Percentiles rank a stretch among this genome's conserved stretches.
Conservation (phyloP, 2,113 vertebrate genomes). For the Theristicus caerulescens region DNA sequence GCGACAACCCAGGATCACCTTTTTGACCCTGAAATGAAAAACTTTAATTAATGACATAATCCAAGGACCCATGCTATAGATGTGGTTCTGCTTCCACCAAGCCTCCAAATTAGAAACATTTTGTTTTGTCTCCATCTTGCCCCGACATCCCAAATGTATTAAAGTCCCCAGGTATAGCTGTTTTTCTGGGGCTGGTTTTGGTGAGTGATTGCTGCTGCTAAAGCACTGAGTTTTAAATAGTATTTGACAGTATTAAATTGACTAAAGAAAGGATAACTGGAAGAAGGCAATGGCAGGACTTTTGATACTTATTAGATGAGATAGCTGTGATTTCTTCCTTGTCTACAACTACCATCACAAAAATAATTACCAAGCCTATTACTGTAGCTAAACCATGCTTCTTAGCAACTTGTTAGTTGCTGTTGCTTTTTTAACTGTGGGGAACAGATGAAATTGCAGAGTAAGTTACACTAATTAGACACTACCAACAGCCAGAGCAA, state of each 20-base stretch:
- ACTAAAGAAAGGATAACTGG: constrained; percentile 19
- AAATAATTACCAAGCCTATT: constrained; percentile 50
- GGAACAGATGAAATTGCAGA: constrained; percentile 17
- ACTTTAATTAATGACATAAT: not conserved
- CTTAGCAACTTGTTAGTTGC: not conserved
- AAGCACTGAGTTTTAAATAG: constrained; percentile 2
- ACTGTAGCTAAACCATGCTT: not conserved
- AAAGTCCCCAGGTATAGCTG: not conserved
- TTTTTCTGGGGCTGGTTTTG: not conserved
- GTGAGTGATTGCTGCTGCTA: not conserved
- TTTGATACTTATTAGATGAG: constrained; percentile 25
- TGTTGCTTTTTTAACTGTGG: constrained; percentile 36
- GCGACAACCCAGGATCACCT: constrained; percentile 92
- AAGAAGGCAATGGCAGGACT: constrained; percentile 26
- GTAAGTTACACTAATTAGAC: constrained; percentile 52
- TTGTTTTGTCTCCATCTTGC: not conserved
- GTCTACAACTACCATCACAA: constrained; percentile 11
- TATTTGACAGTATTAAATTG: constrained; percentile 36
- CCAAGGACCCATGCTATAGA: not conserved
- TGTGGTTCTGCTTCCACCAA: not conserved
- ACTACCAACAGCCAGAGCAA: not conserved
- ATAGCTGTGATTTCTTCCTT: constrained; percentile 40
- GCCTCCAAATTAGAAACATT: not conserved
- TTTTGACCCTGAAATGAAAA: constrained; percentile 88
- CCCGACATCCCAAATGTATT: not conserved